Percentiles rank a stretch among this genome's conserved stretches.
phyloP scores from a whole-genome alignment of 2,797 vertebrate species.

The Sparus aurata region DNA sequence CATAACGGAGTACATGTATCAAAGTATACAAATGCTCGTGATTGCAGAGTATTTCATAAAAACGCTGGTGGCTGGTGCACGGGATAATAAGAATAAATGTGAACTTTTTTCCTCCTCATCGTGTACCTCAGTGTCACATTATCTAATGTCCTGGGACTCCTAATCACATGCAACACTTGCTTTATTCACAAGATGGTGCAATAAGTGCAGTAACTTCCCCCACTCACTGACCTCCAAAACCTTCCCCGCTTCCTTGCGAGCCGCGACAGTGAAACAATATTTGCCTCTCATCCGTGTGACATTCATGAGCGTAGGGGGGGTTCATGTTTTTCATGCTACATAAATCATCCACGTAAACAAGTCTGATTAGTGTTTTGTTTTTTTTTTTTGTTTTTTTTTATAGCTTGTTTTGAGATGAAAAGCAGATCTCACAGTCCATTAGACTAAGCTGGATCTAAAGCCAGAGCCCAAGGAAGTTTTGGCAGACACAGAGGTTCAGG shows the following conservation, averaged over 20 bases:
- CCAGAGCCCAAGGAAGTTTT: conserved; percentile 52
- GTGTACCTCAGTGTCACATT: conserved; percentile 1
- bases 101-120: background rate
- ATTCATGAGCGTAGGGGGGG: conserved; percentile 66
- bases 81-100: conserved; percentile 35
- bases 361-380: conserved; percentile 61
- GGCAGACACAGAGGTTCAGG: conserved; percentile 50
- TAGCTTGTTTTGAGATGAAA: conserved; percentile 61
- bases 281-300: conserved; percentile 62
- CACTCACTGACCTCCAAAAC: conserved; percentile 47
- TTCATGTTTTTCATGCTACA: conserved; percentile 65
- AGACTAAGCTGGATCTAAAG: conserved; percentile 66
- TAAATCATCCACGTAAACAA: conserved; percentile 74
- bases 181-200: conserved; percentile 86
- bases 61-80: conserved; percentile 7
- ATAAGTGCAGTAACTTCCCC: conserved; percentile 75
- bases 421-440: conserved; percentile 74
- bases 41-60: conserved; percentile 41
- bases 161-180: conserved; percentile 75
- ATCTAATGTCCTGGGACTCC: conserved; percentile 44
- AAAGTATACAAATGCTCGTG: conserved; percentile 45
- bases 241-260: conserved; percentile 31
- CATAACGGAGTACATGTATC: conserved; percentile 43
- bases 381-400: conserved; percentile 17
- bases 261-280: conserved; percentile 63